Evolutionary conservation across 2,797 vertebrate genomes (phyloP), one percentile per base, ranked within the genome.

Genomic region (Liasis olivaceus): DNA sequence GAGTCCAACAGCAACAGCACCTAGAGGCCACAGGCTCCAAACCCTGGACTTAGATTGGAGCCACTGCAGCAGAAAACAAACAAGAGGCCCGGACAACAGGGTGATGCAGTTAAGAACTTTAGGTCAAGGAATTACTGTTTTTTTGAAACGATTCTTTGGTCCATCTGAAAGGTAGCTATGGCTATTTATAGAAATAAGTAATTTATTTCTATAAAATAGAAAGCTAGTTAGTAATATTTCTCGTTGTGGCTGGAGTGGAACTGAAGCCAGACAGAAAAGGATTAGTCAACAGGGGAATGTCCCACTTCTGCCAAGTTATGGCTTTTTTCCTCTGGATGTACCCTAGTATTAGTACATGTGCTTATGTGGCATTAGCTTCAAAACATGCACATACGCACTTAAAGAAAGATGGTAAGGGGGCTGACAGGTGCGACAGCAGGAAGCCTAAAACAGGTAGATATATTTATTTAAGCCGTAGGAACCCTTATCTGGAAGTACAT

Each of bases 141-240:
- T 62, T 87, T 95, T 93, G 24, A 77, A 93, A 77, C 5, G 28
- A 90, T 89, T 92, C 64, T 95, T 95, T 93, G 51, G 54, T 36
- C 92, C 92, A 94, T 95, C 98, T 98, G 98, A 97, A 98, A 96
- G 94, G 96, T 98, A 96, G 98, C 98, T 98, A 96, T 96, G 96
- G 98, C 98, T 98, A 98, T 99, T 99, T 98, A 98, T 98, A 98
- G 98, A 98, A 98, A 98, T 97, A 98, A 98, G 97, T 97, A 98
- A 98, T 98, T 96, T 91, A 97, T 97, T 98, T 56, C 51, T 58
- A 15, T 97, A 97, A 98, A 98, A 98, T 96, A 81, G 90, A 97
- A 97, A 97, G 97, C 94, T 97, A 98, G 98, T 98, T 98, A 97
- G 94, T 93, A 95, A 97, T 96, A 97, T 97, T 90, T 81, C 42